Evolutionary conservation across 2,888 invertebrate genomes (phyloP).

Genomic region (Cyrtodaria siliqua): DNA sequence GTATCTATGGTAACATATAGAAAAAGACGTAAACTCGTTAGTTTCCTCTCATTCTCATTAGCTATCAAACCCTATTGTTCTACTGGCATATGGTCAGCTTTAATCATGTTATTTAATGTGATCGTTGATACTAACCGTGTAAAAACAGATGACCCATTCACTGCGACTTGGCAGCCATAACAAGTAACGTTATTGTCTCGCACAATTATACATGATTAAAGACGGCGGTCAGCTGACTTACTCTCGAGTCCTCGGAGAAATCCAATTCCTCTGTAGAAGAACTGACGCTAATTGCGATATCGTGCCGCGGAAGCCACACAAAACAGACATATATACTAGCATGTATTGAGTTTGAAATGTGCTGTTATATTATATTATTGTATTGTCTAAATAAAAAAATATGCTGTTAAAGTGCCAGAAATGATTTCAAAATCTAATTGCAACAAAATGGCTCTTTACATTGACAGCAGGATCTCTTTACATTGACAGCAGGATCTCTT

Average conservation of each 20-base stretch:
- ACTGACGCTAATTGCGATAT: conserved; percentile 53
- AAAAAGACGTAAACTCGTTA: too few relatives aligned
- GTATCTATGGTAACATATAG: too few relatives aligned
- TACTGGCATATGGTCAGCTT: conserved; percentile 44
- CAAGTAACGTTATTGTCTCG: conserved; percentile 46
- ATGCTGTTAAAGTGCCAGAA: too few relatives aligned
- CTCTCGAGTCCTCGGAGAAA: conserved; percentile 44
- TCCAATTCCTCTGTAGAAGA: conserved; percentile 52
- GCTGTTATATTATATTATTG: too few relatives aligned
- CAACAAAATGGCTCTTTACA: too few relatives aligned
- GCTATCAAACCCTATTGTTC: conserved; percentile 1
- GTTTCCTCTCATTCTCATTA: conserved; percentile 1
- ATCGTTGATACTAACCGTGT: conserved; percentile 30
- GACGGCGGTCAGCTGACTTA: conserved; percentile 26
- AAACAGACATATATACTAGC: too few relatives aligned
- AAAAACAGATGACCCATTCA: conserved; percentile 54
- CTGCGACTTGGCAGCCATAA: conserved; percentile 38
- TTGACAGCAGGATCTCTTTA: too few relatives aligned
- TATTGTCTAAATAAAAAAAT: too few relatives aligned
- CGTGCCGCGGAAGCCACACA: conserved; percentile 1
- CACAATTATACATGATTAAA: conserved; percentile 48
- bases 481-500: too few relatives aligned
- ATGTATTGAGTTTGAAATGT: too few relatives aligned
- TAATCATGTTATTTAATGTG: conserved; percentile 34
- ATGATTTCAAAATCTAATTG: too few relatives aligned